Percentiles rank a stretch among this genome's conserved stretches.
phyloP scores from a whole-genome alignment of 2,888 invertebrate species.

The Spilosoma lubricipeda region DNA sequence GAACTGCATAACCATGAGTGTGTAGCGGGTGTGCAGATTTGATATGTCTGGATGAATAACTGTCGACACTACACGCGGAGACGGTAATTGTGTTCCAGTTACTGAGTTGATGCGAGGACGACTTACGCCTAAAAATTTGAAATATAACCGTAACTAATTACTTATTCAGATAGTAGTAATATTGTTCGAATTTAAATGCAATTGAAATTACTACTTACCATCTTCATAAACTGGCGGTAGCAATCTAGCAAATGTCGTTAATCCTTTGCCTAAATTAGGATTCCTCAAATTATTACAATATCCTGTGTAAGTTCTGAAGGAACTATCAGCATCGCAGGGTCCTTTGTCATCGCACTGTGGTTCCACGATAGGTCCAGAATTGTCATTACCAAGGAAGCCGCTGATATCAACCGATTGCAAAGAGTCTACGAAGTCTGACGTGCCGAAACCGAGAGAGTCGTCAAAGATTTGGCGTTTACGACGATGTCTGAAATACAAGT shows the following conservation, averaged over 20 bases:
- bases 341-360: constrained; percentile 90
- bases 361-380: constrained; percentile 87
- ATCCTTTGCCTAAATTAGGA: constrained; percentile 92
- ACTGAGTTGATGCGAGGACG: constrained; percentile 91
- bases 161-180: background rate
- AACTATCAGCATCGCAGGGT: constrained; percentile 90
- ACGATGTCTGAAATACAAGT: constrained; percentile 74
- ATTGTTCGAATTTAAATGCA: background rate
- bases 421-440: constrained; percentile 90
- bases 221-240: constrained; percentile 96
- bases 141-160: background rate
- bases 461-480: constrained; percentile 92
- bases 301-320: constrained; percentile 92
- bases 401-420: constrained; percentile 93
- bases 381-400: constrained; percentile 88
- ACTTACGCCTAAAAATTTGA: constrained; percentile 87
- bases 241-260: constrained; percentile 94
- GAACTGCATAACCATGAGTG: constrained; percentile 97
- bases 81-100: constrained; percentile 92
- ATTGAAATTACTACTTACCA: constrained; percentile 81
- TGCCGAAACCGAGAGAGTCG: constrained; percentile 76
- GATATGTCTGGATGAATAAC: constrained; percentile 97
- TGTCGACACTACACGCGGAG: constrained; percentile 94
- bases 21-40: constrained; percentile 94
- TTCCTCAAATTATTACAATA: constrained; percentile 95